A percentile compares a stretch with the other conserved stretches of the same genome.
These are phyloP conservation scores for Tiliacea citrago DNA, from an alignment of 2,888 invertebrate species.

Conservation along the genomic window DNA sequence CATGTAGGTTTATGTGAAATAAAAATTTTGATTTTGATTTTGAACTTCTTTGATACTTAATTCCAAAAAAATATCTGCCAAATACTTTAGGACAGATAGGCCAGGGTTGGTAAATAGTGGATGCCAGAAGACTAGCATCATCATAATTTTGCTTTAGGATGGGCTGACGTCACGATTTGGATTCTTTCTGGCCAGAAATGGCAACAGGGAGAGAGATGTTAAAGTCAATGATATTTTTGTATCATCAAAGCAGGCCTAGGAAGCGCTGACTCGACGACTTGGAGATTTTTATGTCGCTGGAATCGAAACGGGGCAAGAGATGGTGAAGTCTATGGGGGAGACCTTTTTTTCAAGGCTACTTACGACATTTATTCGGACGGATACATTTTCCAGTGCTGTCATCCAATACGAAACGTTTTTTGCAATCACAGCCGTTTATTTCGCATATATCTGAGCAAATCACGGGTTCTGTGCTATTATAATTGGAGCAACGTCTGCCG, in stretches of 20 bases:
- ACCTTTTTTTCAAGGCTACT: neutral
- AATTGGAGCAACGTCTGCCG: constrained; percentile 31
- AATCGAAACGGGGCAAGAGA: neutral
- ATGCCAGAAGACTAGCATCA: neutral
- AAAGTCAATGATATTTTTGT: neutral
- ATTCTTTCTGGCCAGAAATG: neutral
- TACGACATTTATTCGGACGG: constrained; percentile 32
- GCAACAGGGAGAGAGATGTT: neutral
- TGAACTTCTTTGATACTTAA: neutral
- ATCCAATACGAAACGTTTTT: constrained; percentile 57
- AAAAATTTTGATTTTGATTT: too few species aligned
- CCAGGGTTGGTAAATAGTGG: neutral
- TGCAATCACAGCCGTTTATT: constrained; percentile 68
- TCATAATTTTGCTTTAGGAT: too few species aligned
- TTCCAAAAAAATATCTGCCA: neutral
- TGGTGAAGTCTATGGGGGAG: neutral
- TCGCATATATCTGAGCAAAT: constrained; percentile 58
- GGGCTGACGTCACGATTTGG: too few species aligned
- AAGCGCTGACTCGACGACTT: neutral
- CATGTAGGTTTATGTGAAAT: too few species aligned
- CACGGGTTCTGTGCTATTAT: constrained; percentile 30
- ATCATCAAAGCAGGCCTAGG: neutral
- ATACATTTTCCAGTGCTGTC: constrained; percentile 50
- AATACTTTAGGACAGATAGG: too few species aligned
- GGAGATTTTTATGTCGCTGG: neutral